Conservation (phyloP, 2,113 vertebrate genomes). For the Haplochromis vanheusdeni region DNA sequence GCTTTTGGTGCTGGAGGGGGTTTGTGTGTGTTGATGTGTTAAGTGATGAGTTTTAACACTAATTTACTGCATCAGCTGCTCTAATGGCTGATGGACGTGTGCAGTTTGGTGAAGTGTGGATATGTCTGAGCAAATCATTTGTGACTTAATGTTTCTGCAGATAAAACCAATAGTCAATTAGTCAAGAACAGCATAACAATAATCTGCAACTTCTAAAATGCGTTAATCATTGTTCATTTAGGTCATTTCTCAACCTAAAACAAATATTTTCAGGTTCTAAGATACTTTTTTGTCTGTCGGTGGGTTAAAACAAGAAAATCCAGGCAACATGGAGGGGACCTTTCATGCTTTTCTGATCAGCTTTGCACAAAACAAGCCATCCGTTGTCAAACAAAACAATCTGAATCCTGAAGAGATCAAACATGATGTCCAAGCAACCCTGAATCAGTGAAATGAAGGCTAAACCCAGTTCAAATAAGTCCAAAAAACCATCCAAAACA, state of each 20-base stretch:
- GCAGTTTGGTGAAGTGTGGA: not conserved
- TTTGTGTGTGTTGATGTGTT: slow-evolving; percentile 45
- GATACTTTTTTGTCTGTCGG: not conserved
- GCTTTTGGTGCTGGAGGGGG: slow-evolving; percentile 38
- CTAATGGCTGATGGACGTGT: slow-evolving; percentile 39
- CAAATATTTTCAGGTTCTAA: not conserved
- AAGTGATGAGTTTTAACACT: slow-evolving; percentile 55
- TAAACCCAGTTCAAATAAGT: not conserved
- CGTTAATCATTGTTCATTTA: not conserved
- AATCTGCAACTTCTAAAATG: not conserved
- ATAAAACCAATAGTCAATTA: not conserved
- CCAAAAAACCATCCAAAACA: not conserved
- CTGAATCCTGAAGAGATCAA: not conserved
- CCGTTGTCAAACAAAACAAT: not conserved
- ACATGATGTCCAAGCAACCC: not conserved
- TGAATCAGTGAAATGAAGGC: not conserved
- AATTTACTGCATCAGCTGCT: slow-evolving; percentile 64
- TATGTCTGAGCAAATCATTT: not conserved
- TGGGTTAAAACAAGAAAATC: not conserved
- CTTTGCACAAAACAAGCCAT: not conserved
- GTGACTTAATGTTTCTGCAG: not conserved
- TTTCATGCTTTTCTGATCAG: not conserved
- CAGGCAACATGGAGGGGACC: not conserved
- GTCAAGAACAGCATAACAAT: not conserved
- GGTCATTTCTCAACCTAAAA: not conserved